Conservation (phyloP, 2,797 vertebrate genomes). For the Chanos chanos region DNA sequence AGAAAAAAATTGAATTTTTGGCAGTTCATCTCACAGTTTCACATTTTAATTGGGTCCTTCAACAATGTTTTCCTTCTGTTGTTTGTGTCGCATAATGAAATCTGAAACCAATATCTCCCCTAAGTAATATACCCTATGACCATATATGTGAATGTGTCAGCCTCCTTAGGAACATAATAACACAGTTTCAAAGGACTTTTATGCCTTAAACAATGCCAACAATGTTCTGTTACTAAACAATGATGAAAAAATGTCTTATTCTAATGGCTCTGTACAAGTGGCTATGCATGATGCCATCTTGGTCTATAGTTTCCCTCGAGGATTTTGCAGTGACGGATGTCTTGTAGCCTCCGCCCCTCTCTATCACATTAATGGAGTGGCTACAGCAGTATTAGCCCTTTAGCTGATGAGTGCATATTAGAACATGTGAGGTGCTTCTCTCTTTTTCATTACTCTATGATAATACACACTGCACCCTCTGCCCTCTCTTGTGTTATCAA, state of each 20-base stretch:
- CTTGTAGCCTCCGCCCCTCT: slow-evolving; percentile 45
- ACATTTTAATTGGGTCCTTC: too few relatives aligned
- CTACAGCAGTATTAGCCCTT: slow-evolving; percentile 53
- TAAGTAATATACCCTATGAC: too few relatives aligned
- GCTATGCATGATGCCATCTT: slow-evolving; percentile 19
- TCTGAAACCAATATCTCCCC: too few relatives aligned
- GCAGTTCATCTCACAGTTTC: not conserved
- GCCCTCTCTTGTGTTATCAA: slow-evolving; percentile 30
- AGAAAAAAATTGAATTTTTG: not conserved
- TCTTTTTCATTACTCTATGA: slow-evolving; percentile 51
- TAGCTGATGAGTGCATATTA: slow-evolving; percentile 56
- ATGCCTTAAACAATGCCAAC: too few relatives aligned
- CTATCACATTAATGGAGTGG: slow-evolving; percentile 57
- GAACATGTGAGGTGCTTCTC: slow-evolving; percentile 52
- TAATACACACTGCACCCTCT: slow-evolving; percentile 36
- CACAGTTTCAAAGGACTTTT: too few relatives aligned
- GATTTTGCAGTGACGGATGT: slow-evolving; percentile 46
- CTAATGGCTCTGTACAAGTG: slow-evolving; percentile 3
- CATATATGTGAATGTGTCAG: too few relatives aligned
- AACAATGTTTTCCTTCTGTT: too few relatives aligned
- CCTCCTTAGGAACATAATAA: too few relatives aligned
- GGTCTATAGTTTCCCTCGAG: slow-evolving; percentile 37
- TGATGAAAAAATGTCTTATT: slow-evolving; percentile 13
- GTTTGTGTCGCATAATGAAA: too few relatives aligned
- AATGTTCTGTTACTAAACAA: not conserved